Evolutionary conservation across 2,888 invertebrate genomes (phyloP).

Genomic region (Ophion ventricosus): DNA sequence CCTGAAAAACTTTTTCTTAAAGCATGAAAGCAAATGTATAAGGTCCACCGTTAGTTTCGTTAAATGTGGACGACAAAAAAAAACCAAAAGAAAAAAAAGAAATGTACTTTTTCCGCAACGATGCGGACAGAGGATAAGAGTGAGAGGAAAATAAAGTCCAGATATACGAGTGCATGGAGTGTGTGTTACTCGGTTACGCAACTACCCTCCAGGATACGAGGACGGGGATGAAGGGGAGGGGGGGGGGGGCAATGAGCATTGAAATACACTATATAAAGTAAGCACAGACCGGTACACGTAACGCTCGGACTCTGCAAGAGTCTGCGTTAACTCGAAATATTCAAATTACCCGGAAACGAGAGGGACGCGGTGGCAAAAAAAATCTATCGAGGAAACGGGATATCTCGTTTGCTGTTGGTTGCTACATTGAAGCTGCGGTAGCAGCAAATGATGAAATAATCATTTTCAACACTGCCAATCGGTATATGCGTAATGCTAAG

Average conservation of each 20-base stretch:
- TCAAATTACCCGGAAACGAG: slow-evolving; percentile 65
- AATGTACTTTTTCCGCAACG: slow-evolving; percentile 39
- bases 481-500: slow-evolving; percentile 18
- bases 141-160: slow-evolving; percentile 34
- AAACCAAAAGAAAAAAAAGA: slow-evolving; percentile 23
- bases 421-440: slow-evolving; percentile 43
- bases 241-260: slow-evolving; percentile 35
- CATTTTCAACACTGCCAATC: background rate
- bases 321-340: slow-evolving; percentile 58
- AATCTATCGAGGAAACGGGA: slow-evolving; percentile 56
- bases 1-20: background rate
- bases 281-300: slow-evolving; percentile 53
- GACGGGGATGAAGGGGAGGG: slow-evolving; percentile 4
- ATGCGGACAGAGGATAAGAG: slow-evolving; percentile 32
- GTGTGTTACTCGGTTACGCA: slow-evolving; percentile 53
- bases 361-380: slow-evolving; percentile 21
- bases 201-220: slow-evolving; percentile 40
- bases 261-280: slow-evolving; percentile 24
- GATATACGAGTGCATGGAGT: slow-evolving; percentile 22
- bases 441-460: slow-evolving; percentile 17
- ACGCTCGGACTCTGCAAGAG: slow-evolving; percentile 51
- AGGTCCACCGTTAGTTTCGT: slow-evolving; percentile 41
- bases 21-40: slow-evolving; percentile 12
- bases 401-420: slow-evolving; percentile 50
- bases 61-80: slow-evolving; percentile 25